Base-by-base conservation (phyloP, 2,797 vertebrate species). In the Sternarchorhynchus goeldii region DNA sequence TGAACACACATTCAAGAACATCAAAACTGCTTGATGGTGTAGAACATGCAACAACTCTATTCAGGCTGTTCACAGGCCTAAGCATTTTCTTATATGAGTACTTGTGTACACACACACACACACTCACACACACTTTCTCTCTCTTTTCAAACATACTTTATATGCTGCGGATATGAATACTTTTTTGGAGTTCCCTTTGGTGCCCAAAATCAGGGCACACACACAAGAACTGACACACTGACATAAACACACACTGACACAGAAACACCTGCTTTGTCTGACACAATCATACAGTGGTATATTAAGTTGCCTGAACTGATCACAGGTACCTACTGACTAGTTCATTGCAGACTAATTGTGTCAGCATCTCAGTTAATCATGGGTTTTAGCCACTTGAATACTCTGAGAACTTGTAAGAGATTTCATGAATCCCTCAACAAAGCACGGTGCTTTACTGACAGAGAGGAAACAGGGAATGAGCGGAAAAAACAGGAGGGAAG, bases 151-250 rank as follows among this genome's bases (percentile, higher is more conserved):
- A 16, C 50, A 57, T 39, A 58, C 69, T 59, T 63, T 64, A 59
- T 34, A 45, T 65, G 32, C 67, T 71, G 72, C 72, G 59, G 73
- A 71, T 71, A 73, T 59, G 69, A 76, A 76, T 16, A 34, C 76
- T 62, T 84, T 81, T 80, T 77, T 85, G 50, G 83, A 79, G 77
- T 89, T 92, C 88, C 86, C 81, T 88, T 87, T 87, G 82, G 80
- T 87, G 87, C 74, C 55, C 77, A 76, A 87, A 90, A 91, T 87
- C 85, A 91, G 89, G 90, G 88, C 89, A 90, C 83, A 88, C 86
- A 86, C 86, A 86, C 75, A 76, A 67, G 50, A 60, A 20, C 86
- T 93, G 92, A 92, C 93, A 93, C 90, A 93, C 90, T 92, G 91
- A 94, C 92, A 92, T 90, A 90, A 87, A 92, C 88, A 91, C 57